phyloP scores from a whole-genome alignment of 2,113 vertebrate species.

The Colaptes auratus region DNA sequence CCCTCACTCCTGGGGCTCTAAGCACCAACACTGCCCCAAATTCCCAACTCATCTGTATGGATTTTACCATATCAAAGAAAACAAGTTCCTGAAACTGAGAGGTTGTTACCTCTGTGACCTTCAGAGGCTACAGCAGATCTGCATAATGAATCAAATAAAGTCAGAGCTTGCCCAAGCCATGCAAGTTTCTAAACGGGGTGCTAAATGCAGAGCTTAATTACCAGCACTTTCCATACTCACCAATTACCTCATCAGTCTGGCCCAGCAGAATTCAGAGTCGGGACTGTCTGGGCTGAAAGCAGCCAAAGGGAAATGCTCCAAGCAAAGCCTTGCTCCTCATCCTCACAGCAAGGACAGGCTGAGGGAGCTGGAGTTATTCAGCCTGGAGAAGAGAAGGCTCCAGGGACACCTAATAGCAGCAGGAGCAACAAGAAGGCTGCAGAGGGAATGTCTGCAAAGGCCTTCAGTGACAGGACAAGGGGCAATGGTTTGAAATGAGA shows the following conservation, averaged over 20 bases:
- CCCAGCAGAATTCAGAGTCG: background rate
- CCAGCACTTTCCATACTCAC: slow-evolving; percentile 11
- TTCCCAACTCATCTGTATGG: background rate
- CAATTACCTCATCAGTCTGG: background rate
- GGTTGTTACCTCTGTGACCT: background rate
- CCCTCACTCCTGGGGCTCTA: background rate
- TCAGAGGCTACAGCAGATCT: background rate
- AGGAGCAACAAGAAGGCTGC: no score
- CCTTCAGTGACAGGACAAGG: no score
- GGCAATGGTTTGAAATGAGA: no score
- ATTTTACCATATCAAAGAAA: background rate
- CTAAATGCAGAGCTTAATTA: slow-evolving; percentile 41
- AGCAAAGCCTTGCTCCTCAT: background rate
- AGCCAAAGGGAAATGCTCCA: background rate
- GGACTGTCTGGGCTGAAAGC: background rate
- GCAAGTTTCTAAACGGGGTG: background rate
- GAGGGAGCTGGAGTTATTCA: no score
- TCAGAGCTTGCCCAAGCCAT: background rate
- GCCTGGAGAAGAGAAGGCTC: no score
- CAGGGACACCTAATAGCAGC: no score
- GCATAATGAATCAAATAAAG: background rate
- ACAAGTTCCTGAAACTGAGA: background rate
- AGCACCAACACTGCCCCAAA: background rate
- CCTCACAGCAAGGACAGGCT: no score
- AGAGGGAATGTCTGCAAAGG: no score